Evolutionary conservation across 1,140 invertebrate species (phyloP), one percentile per base, ranked within the genome.

Genomic region (Penaeus japonicus): DNA sequence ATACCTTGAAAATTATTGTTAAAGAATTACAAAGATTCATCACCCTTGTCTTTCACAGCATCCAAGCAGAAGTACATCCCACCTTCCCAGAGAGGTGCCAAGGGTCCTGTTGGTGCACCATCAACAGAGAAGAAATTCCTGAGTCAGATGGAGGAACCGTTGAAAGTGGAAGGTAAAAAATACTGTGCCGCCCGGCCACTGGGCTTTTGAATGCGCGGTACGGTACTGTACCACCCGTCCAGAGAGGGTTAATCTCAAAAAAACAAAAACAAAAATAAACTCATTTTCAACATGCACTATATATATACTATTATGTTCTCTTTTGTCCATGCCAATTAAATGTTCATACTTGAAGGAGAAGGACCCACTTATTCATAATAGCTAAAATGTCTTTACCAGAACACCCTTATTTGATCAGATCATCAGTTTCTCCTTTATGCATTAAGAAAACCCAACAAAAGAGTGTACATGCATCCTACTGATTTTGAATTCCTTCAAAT

Each of bases 101-200:
- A 79, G 27, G 79, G 84, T n/a, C 62, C 57, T 35, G 90, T 87
- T 70, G 84, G 88, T 22, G 62, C 57, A 12, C n/a, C 88, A 85
- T 73, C 75, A 22, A 89, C 84, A 24, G 81, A 83, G 78, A 90
- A 90, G 70, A 89, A 90, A 85, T 90, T 90, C 75, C 81, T 90
- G 20, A 90, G 90, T 86, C 62, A 90, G 54, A 47, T 88, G 54
- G 90, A 90, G 39, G 79, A 86, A 4, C 86, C 80, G 39, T 0
- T 24, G 15, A 88, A 88, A n/a, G 47, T 78, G 4, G 80, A 83
- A 84, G 87, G 87, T 88, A 83, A n/a, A n/a, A n/a, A n/a, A n/a
- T n/a, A n/a, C n/a, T n/a, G n/a, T n/a, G n/a, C n/a, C n/a, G n/a
- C n/a, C n/a, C n/a, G n/a, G n/a, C n/a, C n/a, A n/a, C n/a, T n/a